phyloP scores from a whole-genome alignment of 2,888 invertebrate species.

The Tethea ocularis region DNA sequence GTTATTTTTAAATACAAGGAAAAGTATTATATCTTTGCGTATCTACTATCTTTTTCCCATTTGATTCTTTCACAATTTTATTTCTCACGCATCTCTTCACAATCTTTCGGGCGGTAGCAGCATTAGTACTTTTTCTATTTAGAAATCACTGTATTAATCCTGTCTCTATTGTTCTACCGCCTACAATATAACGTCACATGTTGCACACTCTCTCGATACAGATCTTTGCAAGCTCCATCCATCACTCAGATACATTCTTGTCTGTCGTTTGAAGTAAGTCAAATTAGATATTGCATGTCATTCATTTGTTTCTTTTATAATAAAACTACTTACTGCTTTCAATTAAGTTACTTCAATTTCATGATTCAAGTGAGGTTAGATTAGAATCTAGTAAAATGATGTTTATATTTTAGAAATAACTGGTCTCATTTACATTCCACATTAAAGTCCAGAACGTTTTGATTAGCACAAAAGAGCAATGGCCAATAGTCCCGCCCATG shows the following conservation, averaged over 20 bases:
- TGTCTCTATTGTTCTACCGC: slow-evolving; percentile 4
- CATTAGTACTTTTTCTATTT: background rate
- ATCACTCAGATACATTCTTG: slow-evolving; percentile 4
- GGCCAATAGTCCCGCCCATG: slow-evolving; percentile 39
- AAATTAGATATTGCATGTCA: background rate
- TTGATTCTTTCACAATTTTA: background rate
- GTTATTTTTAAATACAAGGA: no score
- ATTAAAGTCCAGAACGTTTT: slow-evolving; percentile 8
- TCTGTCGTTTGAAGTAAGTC: background rate
- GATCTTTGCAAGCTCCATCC: slow-evolving; percentile 1
- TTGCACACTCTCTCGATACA: background rate
- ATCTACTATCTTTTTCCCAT: background rate
- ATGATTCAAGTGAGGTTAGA: background rate
- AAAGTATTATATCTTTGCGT: no score
- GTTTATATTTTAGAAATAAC: background rate
- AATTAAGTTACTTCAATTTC: background rate
- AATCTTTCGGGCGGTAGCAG: background rate
- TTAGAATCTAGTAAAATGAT: background rate
- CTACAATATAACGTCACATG: background rate
- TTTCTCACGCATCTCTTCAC: background rate
- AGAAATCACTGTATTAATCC: background rate
- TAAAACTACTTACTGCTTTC: background rate
- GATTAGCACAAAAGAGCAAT: slow-evolving; percentile 35
- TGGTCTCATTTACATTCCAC: slow-evolving; percentile 2
- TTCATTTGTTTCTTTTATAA: background rate